phyloP scores from a whole-genome alignment of 2,888 invertebrate species.

The Dicyrtoma fusca region DNA sequence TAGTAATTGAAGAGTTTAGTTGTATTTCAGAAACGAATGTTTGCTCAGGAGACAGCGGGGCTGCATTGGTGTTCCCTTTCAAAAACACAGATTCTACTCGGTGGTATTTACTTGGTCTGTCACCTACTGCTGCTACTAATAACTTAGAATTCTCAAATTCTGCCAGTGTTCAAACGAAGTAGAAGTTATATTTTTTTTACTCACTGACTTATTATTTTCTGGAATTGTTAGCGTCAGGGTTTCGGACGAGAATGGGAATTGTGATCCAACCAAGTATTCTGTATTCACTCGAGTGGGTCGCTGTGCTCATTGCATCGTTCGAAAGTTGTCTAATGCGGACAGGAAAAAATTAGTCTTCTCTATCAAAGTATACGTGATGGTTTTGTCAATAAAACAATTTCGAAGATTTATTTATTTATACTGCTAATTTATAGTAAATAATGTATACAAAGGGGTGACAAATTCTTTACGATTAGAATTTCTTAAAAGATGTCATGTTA shows the following conservation, averaged over 20 bases:
- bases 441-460: no score
- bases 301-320: conserved; percentile 50
- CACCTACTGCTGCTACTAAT: no score
- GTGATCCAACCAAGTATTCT: conserved; percentile 47
- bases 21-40: conserved; percentile 38
- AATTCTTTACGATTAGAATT: no score
- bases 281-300: conserved; percentile 51
- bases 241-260: conserved; percentile 44
- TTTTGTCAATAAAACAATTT: no score
- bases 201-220: neutral
- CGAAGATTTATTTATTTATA: no score
- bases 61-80: conserved; percentile 40
- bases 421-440: no score
- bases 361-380: no score
- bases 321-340: conserved; percentile 73
- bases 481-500: no score
- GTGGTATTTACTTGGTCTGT: conserved; percentile 54
- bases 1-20: no score
- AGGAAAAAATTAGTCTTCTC: no score
- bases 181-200: neutral
- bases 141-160: neutral
- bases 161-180: neutral
- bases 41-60: conserved; percentile 53
- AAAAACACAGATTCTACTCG: conserved; percentile 22
- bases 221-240: conserved; percentile 39